phyloP scores from a whole-genome alignment of 2,797 vertebrate species.

The Manis pentadactyla region DNA sequence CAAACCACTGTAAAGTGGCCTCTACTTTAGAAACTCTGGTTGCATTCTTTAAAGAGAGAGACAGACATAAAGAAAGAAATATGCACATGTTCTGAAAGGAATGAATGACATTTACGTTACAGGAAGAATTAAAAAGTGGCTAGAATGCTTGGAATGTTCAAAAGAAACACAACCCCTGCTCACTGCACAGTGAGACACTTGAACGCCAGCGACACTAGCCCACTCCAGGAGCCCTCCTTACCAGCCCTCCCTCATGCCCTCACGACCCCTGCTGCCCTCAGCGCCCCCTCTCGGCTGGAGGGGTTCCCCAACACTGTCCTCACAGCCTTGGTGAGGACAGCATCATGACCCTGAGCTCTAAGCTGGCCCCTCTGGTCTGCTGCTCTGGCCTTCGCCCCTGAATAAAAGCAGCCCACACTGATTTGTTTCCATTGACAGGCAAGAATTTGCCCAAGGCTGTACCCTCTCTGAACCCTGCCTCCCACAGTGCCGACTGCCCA shows the following conservation, averaged over 20 bases:
- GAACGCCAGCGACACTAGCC: rapidly evolving
- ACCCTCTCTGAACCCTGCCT: rapidly evolving
- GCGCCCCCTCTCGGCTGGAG: neutral
- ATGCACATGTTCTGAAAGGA: rapidly evolving
- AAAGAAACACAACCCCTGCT: neutral
- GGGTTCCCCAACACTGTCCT: rapidly evolving
- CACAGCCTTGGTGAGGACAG: neutral
- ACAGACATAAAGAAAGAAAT: neutral
- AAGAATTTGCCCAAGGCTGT: neutral
- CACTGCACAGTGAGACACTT: neutral
- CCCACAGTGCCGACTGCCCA: rapidly evolving
- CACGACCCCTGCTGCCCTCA: rapidly evolving
- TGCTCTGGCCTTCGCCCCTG: neutral
- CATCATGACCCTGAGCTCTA: neutral
- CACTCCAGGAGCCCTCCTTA: rapidly evolving
- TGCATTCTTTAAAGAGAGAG: neutral
- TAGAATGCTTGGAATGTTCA: rapidly evolving
- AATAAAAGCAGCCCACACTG: rapidly evolving
- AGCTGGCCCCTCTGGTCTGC: neutral
- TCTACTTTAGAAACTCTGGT: rapidly evolving
- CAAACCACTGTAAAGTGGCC: rapidly evolving
- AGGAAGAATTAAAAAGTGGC: neutral
- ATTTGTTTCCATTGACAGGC: rapidly evolving
- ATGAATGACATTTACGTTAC: rapidly evolving
- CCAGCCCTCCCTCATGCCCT: rapidly evolving